These are phyloP conservation scores for Hemicrepidius hirtus DNA, from an alignment of 2,888 invertebrate species.

Conservation along the genomic window DNA sequence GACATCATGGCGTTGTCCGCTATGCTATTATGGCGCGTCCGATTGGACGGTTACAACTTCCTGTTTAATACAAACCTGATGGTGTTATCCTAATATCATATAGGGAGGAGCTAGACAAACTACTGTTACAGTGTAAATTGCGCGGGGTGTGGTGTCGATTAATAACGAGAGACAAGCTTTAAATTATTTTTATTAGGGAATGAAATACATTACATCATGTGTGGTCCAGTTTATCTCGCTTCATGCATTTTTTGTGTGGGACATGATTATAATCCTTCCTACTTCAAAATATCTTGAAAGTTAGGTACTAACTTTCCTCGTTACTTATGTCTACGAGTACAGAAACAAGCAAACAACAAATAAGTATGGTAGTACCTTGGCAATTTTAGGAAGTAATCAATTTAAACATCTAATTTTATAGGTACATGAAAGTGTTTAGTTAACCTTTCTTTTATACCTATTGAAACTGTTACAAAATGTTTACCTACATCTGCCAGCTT, in stretches of 20 bases:
- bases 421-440: too few relatives aligned
- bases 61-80: constrained; percentile 41
- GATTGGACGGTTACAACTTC: constrained; percentile 54
- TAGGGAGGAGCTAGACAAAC: constrained; percentile 37
- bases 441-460: too few relatives aligned
- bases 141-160: constrained; percentile 57
- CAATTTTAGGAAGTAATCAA: too few relatives aligned
- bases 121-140: constrained; percentile 46
- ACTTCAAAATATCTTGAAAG: constrained; percentile 9
- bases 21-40: constrained; percentile 60
- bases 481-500: too few relatives aligned
- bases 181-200: constrained; percentile 53
- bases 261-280: constrained; percentile 55
- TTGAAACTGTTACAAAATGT: too few relatives aligned
- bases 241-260: constrained; percentile 53
- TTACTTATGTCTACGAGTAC: constrained; percentile 28
- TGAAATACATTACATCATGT: constrained; percentile 54
- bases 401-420: too few relatives aligned
- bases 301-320: not conserved
- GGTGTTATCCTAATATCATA: constrained; percentile 36
- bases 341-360: not conserved
- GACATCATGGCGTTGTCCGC: constrained; percentile 62
- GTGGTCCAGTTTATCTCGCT: constrained; percentile 53
- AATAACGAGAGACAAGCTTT: constrained; percentile 55
- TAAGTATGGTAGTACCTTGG: too few relatives aligned